Base-by-base conservation (phyloP, 2,888 invertebrate genomes). In the Chalcosyrphus nemorum region DNA sequence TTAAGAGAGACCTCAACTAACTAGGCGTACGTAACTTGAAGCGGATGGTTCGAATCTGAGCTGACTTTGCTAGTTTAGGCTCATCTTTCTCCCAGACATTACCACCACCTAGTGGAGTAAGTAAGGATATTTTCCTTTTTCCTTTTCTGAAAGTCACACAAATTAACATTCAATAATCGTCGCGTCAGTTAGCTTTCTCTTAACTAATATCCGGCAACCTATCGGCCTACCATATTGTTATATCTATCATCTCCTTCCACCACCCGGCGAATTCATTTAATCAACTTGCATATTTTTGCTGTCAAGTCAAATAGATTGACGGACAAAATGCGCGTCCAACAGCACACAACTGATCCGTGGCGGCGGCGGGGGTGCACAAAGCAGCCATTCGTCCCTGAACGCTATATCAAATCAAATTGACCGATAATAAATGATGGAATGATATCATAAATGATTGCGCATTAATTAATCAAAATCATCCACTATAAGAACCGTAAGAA, bases 391-490 rank as follows among this genome's bases (percentile, higher is more conserved):
- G 45, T 54, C 63, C 15, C 35, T 47, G 54, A 70, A 47, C 63
- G 15, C 35, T 47, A 70, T 41, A 71, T 71, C 57, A 75, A 70
- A 75, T 75, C 78, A 84, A 84, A 84, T 75, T 84, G 84, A 65
- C 70, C 84, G 45, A 57, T 80, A 80, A 84, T 57, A 84, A 84
- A 78, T 75, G 80, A 75, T 61, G 52, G 50, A 65, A 84, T 59
- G 70, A 70, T 72, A 74, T 75, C 84, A 65, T 65, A 75, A 75
- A 65, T 74, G 57, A 80, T 75, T 75, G 52, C 32, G 35, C 57
- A 29, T 70, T 78, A 80, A 84, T 84, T 84, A 75, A 84, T 84
- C 84, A 84, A 84, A 84, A 56, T 74, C 78, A 57, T 75, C 24
- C 54, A 5, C 41, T 21, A n/a, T n/a, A n/a, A 47, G 47, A 5